Base-by-base conservation (phyloP, 2,888 invertebrate genomes). In the Drosophila anomelani region DNA sequence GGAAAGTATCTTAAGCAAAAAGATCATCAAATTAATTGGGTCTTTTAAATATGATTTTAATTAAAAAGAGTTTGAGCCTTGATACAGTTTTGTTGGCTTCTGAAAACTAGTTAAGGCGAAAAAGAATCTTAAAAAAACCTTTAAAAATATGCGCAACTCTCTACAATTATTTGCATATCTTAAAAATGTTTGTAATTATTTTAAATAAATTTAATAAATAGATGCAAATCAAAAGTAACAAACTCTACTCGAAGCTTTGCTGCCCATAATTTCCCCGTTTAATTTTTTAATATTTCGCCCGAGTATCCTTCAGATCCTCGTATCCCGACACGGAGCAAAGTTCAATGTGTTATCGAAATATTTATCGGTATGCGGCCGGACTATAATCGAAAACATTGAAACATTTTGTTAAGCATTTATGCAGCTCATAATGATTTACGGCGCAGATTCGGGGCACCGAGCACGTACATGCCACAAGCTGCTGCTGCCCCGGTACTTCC, bases 381-480 rank as follows among this genome's bases (percentile, higher is more conserved):
- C 23, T 61, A 74, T 55, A 77, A 81, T 80, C 58, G 64, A 85
- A 87, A 85, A 87, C 88, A 87, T 87, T 85, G 78, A 79, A 88
- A 81, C 81, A 88, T 81, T 85, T 87, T 83, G 88, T 79, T 81
- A 72, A 80, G 77, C 85, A 83, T 85, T 85, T 85, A 81, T 81
- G 86, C 84, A 88, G 80, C 84, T 79, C 86, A 81, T 81, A 83
- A 62, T 85, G 85, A 85, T 85, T 88, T 85, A 85, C 85, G 85
- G 85, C 76, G 70, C 77, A 66, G 60, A 59, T 74, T 49, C 67
- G 67, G 63, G 71, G 79, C 63, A 60, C 59, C 49, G 77, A 80
- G 88, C 88, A 86, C 86, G 86, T 88, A 87, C 88, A 88, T 80
- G 86, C 88, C 86, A 87, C 86, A 87, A 87, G 86, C 88, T 88